phyloP scores from a whole-genome alignment of 2,113 vertebrate species.

The Monarcha castaneiventris region DNA sequence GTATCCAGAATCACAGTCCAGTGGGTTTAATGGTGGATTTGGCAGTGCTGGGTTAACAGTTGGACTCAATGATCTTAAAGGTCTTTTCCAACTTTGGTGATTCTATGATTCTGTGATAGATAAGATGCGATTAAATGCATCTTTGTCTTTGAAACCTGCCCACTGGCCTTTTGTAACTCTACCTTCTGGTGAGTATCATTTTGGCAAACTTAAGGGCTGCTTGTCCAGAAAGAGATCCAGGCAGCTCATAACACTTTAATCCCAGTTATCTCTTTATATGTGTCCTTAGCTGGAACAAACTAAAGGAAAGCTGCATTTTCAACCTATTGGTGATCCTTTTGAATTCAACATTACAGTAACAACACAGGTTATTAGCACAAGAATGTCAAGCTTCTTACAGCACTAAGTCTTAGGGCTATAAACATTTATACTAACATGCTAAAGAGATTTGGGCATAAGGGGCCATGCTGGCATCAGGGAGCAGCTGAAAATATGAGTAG shows the following conservation, averaged over 20 bases:
- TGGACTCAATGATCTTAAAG: neutral
- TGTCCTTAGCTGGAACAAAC: neutral
- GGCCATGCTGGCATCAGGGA: neutral
- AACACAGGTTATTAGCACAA: neutral
- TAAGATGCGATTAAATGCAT: neutral
- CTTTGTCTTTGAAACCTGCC: neutral
- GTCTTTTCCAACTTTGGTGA: neutral
- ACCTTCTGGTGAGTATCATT: neutral
- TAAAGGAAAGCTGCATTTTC: neutral
- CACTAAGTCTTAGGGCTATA: constrained; percentile 1
- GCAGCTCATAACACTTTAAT: neutral
- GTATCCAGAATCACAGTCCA: neutral
- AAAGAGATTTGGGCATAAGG: constrained; percentile 4
- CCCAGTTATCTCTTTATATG: neutral
- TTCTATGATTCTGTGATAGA: neutral
- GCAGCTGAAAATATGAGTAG: neutral
- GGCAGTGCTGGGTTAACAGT: neutral
- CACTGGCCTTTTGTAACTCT: neutral
- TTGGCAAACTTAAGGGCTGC: neutral
- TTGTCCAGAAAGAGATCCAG: neutral
- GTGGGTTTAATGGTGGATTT: neutral
- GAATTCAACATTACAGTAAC: neutral
- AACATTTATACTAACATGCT: constrained; percentile 17
- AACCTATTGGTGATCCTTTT: neutral
- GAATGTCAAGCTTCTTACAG: constrained; percentile 9